phyloP scores from a whole-genome alignment of 2,113 vertebrate species.

The Orcinus orca region DNA sequence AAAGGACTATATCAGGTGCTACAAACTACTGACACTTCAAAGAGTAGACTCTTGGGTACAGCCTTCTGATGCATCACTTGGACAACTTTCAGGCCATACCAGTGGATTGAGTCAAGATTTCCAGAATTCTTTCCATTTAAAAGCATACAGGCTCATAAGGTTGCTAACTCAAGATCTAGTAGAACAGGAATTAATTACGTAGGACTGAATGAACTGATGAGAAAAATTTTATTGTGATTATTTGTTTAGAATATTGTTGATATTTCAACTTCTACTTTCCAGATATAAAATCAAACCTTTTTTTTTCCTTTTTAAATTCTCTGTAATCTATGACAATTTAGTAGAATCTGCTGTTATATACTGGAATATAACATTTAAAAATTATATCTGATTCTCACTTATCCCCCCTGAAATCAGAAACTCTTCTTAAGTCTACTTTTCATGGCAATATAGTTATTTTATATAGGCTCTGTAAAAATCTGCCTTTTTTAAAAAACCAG shows the following conservation, averaged over 20 bases:
- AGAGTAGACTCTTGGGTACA: background rate
- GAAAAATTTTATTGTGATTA: background rate
- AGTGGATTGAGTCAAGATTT: background rate
- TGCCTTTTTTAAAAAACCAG: background rate
- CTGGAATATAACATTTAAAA: slow-evolving; percentile 8
- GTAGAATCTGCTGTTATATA: background rate
- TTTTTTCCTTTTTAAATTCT: background rate
- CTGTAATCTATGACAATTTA: background rate
- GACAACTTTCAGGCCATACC: background rate
- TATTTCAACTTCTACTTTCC: slow-evolving; percentile 3
- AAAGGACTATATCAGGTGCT: background rate
- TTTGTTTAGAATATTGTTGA: background rate
- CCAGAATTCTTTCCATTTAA: background rate
- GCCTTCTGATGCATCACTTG: background rate
- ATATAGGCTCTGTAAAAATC: background rate
- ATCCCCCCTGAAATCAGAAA: background rate
- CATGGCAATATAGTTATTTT: background rate
- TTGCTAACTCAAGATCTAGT: background rate
- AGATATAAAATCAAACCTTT: background rate
- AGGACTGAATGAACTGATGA: background rate
- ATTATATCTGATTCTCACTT: background rate
- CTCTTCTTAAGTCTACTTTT: background rate
- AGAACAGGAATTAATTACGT: background rate
- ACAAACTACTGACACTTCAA: background rate
- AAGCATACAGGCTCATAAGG: background rate